Base-by-base conservation (phyloP, 2,797 vertebrate genomes). In the Sebastes oblongus region DNA sequence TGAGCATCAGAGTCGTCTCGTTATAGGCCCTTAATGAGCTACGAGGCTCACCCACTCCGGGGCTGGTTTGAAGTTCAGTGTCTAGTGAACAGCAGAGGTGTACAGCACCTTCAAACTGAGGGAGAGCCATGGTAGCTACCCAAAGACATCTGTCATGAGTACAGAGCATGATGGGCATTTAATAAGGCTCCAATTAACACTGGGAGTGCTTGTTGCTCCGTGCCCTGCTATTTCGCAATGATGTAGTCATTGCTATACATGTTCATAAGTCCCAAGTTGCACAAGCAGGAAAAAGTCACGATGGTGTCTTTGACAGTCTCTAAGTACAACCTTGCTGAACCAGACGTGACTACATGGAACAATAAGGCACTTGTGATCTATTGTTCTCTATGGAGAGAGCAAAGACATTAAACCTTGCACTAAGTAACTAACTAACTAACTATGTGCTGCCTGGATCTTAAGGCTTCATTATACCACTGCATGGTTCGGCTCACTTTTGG, bases 11-110 rank as follows among this genome's bases (percentile, higher is more conserved):
- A 78, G 81, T 30, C 9, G 16, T 82, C 84, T 77, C 18, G 2
- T 59, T 61, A 85, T 65, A 46, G 55, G 54, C 62, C 73, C 56
- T 78, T 92, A 92, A 93, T 86, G 89, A 93, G 88, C 87, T 34
- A 67, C 8, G 52, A 85, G 79, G 61, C 67, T 73, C 81, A 29
- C 46, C 76, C 75, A 67, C 80, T 34, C 74, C 20, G 0, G 36
- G 55, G 32, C 54, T 66, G 86, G 69, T 82, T 80, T 83, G 75
- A 85, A 85, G 78, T 81, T 72, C 36, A 11, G 68, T 18, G 39
- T 72, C 58, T 67, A 22, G 66, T 39, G 72, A 77, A 18, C 39
- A 75, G 67, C 32, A 34, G 60, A 75, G 66, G 55, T 61, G 62
- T 52, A 11, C 42, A 32, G 76, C 55, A 36, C 78, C 79, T 81